Evolutionary conservation across 1,140 invertebrate species (phyloP), one percentile per base, ranked within the genome.

Genomic region (Gonioctena quinquepunctata): DNA sequence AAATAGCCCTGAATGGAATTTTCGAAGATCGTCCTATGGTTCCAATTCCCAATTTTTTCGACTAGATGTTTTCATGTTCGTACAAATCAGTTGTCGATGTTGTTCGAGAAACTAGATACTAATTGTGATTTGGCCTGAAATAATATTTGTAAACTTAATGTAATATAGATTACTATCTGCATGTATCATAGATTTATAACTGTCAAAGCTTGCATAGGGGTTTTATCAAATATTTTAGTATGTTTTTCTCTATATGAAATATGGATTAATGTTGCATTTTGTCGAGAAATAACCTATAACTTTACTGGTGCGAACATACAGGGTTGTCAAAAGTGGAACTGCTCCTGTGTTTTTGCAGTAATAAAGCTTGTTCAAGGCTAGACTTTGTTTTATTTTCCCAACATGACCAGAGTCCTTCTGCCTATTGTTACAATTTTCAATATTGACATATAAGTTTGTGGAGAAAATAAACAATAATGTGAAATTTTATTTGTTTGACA

Each of bases 211-310:
- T 77, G 69, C 73, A 77, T 78, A 78, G 77, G 69, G 33, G 59
- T 77, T 78, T 78, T 65, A 74, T 73, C 64, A 71, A 70, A 77
- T 78, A 76, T 78, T 76, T 76, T 77, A 78, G 75, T 77, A 77
- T 74, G 72, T 72, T 76, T 78, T 76, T 75, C 70, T 76, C 72
- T 71, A 71, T 69, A 69, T 63, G 69, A 73, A 73, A 71, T 69
- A 69, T 63, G 69, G 71, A 73, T 78, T 71, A 79, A 79, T 79
- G 77, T 79, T 79, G 77, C 77, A 76, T 79, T 79, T 76, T 76
- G 74, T 79, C 74, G 71, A 73, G 73, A 68, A 42, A 57, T 61
- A 63, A 57, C 69, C 66, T 62, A 42, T 42, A 50, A 69, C 61
- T 71, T 68, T 74, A 64, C 62, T 65, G 66, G 62, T 70, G 68